Conservation (phyloP, 2,888 invertebrate genomes). For the Octonoba sinensis region DNA sequence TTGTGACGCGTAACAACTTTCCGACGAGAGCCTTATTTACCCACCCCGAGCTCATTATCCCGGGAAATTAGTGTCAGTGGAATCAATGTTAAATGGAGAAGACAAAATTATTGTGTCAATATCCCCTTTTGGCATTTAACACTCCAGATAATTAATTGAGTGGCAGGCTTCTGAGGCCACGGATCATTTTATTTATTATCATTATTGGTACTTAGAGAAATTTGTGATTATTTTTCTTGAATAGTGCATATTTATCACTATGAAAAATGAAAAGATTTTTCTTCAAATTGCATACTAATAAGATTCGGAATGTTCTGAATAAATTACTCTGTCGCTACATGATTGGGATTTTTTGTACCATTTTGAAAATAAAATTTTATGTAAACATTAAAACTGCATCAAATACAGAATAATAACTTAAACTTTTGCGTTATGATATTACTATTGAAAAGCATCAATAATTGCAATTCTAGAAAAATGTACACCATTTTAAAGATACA, state of each 20-base stretch:
- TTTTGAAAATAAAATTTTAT: too few relatives aligned
- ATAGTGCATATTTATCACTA: not conserved
- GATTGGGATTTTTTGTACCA: too few relatives aligned
- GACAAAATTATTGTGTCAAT: constrained; percentile 58
- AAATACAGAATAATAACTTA: too few relatives aligned
- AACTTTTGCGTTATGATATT: too few relatives aligned
- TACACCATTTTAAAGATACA: too few relatives aligned
- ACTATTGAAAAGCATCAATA: too few relatives aligned
- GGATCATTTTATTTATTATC: too few relatives aligned
- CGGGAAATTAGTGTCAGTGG: constrained; percentile 58
- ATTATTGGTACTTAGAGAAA: too few relatives aligned
- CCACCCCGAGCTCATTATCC: constrained; percentile 38
- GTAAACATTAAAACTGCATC: too few relatives aligned
- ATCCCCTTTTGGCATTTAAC: constrained; percentile 50
- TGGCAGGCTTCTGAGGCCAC: not conserved
- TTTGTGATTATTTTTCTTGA: not conserved
- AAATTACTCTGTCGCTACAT: too few relatives aligned
- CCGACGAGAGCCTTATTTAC: constrained; percentile 49
- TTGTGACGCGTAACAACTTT: constrained; percentile 41
- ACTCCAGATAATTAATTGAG: constrained; percentile 45
- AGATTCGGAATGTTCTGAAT: too few relatives aligned
- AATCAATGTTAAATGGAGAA: constrained; percentile 20
- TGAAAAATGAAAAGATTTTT: not conserved
- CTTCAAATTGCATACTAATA: not conserved
- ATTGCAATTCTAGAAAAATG: too few relatives aligned